These are phyloP conservation scores for Linepithema humile DNA, from an alignment of 1,140 invertebrate genomes.

Conservation along the genomic window DNA sequence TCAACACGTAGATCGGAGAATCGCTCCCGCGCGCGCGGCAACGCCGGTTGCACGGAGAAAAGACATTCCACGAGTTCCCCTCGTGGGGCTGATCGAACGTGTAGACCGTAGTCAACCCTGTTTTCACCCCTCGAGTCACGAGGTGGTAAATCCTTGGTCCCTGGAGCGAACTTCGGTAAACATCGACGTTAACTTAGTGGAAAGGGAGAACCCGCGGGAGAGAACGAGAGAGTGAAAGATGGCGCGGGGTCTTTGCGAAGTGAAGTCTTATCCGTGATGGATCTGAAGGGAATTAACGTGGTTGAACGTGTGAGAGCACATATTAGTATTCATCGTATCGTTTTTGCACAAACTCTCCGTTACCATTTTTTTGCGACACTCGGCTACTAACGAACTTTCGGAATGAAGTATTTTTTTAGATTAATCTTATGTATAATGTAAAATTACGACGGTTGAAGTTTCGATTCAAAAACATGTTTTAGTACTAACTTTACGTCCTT, in stretches of 20 bases:
- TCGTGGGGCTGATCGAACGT: constrained; percentile 64
- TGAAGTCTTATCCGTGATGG: neutral
- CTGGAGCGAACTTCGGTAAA: constrained; percentile 62
- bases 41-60: neutral
- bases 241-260: neutral
- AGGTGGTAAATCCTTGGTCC: constrained; percentile 57
- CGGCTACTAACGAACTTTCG: constrained; percentile 5
- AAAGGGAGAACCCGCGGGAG: neutral
- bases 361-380: constrained; percentile 10
- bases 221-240: constrained; percentile 35
- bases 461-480: neutral
- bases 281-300: constrained; percentile 46
- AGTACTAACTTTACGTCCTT: neutral
- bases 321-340: constrained; percentile 6
- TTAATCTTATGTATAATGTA: neutral
- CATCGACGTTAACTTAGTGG: constrained; percentile 58
- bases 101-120: constrained; percentile 60
- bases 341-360: neutral
- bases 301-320: neutral
- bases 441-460: neutral
- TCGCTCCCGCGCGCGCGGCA: neutral
- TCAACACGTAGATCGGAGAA: constrained; percentile 53
- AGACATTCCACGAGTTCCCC: constrained; percentile 16
- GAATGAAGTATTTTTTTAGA: neutral
- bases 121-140: constrained; percentile 49